phyloP scores from a whole-genome alignment of 2,113 vertebrate species.

The Syrmaticus mikado region DNA sequence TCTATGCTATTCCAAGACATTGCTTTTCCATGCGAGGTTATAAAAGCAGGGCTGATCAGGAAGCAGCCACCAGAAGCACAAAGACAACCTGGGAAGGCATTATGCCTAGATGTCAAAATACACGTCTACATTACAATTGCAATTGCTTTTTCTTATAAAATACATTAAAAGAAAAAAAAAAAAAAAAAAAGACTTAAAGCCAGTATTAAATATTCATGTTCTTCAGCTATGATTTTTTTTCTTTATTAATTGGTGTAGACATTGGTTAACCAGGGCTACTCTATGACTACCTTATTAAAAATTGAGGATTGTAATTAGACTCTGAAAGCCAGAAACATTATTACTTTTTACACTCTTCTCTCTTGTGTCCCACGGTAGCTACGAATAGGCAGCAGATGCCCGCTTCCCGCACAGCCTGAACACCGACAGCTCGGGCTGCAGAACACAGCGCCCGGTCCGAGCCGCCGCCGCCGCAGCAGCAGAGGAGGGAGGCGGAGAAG shows the following conservation, averaged over 20 bases:
- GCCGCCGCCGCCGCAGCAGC: too few species aligned
- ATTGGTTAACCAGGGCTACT: fast-evolving
- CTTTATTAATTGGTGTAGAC: neutral
- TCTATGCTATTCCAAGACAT: neutral
- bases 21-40: neutral
- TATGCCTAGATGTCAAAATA: conserved; percentile 48
- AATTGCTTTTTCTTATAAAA: neutral
- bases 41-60: conserved; percentile 55
- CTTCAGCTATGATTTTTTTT: neutral
- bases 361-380: fast-evolving
- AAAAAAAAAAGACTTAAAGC: neutral
- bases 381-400: too few species aligned
- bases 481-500: neutral
- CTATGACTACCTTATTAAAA: conserved; percentile 10
- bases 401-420: too few species aligned
- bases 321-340: neutral
- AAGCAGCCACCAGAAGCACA: neutral
- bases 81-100: neutral
- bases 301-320: conserved; percentile 2
- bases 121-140: neutral
- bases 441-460: neutral
- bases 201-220: neutral
- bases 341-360: neutral
- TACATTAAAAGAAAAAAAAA: neutral
- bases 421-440: too few species aligned